Base-by-base conservation (phyloP, 2,113 vertebrate genomes). In the Siniperca chuatsi region DNA sequence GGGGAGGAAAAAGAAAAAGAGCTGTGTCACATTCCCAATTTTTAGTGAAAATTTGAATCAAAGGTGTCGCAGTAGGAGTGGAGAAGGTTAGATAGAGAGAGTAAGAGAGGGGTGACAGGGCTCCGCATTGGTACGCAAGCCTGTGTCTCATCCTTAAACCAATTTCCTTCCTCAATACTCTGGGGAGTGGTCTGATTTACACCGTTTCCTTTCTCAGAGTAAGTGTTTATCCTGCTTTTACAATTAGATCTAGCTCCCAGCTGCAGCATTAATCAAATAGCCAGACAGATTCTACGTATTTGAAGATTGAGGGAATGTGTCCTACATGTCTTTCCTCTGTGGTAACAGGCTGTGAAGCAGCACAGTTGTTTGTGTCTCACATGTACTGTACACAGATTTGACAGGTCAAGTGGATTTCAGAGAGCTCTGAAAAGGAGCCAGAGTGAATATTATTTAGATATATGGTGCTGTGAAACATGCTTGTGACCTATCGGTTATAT, bases 221-320 rank as follows among this genome's bases (percentile, higher is more conserved):
- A 77, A 94, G 93, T 95, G 93, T 94, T 95, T 94, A 93, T 94
- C 90, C 94, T 92, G 91, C 89, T 92, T 93, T 92, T 88, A 93
- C 94, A 95, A 95, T 95, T 94, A 94, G 93, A 93, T 92, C 89
- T 87, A 11, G 75, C 89, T 90, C 93, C 89, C 91, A 80, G 90
- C 87, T 84, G 80, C 78, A 76, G 81, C 93, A 94, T 93, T 93
- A 92, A 95, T 95, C 88, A 93, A 94, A 91, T 85, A 75, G 86
- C 69, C 91, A 71, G 90, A 90, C 89, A 57, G 77, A 75, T 84
- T 89, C 79, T 85, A 78, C 25, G 85, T 81, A 80, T 89, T 84
- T 89, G 68, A 85, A 90, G 87, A 87, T 76, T 83, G 87, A 87
- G 75, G 82, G 84, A 90, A 87, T 66, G 85, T 83, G 83, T 81